phyloP scores from a whole-genome alignment of 2,797 vertebrate species.

The Choloepus didactylus region DNA sequence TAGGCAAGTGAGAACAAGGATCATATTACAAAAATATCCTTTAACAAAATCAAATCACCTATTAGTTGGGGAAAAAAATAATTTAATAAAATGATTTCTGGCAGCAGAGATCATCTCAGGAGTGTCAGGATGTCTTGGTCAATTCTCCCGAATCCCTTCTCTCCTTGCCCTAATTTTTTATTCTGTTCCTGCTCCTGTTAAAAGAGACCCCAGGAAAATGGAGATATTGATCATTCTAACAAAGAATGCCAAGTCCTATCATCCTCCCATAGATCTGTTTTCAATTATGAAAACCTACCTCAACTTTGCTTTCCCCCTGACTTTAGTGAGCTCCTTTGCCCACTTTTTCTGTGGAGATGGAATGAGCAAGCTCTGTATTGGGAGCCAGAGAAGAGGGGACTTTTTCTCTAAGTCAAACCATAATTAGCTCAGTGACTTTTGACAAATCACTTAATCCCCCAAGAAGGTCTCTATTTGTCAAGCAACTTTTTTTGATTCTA shows the following conservation, averaged over 20 bases:
- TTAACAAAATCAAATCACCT: background rate
- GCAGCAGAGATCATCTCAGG: background rate
- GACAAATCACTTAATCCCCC: conserved; percentile 58
- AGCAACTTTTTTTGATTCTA: conserved; percentile 51
- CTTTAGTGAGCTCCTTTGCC: conserved; percentile 20
- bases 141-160: background rate
- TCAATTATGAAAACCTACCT: conserved; percentile 51
- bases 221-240: conserved; percentile 14
- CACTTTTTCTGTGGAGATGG: background rate
- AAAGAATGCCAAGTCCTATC: background rate
- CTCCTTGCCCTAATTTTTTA: background rate
- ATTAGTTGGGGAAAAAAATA: background rate
- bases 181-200: background rate
- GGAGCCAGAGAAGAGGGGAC: background rate
- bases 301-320: conserved; percentile 15
- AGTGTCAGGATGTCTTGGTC: background rate
- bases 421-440: conserved; percentile 62
- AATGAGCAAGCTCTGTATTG: conserved; percentile 25
- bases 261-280: background rate
- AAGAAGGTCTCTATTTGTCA: conserved; percentile 44
- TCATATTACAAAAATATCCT: background rate
- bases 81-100: conserved; percentile 3
- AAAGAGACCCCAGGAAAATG: conserved; percentile 56
- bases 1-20: background rate
- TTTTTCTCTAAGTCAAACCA: conserved; percentile 53